Evolutionary conservation across 2,113 vertebrate species (phyloP).

Genomic region (Mohoua ochrocephala): DNA sequence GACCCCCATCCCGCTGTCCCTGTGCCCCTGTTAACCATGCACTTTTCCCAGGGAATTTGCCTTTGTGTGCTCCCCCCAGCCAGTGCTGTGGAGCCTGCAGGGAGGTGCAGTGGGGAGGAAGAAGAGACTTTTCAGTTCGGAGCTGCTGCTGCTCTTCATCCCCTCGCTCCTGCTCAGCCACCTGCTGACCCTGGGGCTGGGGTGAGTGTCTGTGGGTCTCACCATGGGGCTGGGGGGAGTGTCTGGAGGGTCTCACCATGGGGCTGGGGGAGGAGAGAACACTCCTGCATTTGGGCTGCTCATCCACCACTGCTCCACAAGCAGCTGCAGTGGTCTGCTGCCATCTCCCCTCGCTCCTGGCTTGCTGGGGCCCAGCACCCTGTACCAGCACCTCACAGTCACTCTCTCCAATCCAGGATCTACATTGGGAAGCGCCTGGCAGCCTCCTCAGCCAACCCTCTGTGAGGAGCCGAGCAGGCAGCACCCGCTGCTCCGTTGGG

Average conservation of each 20-base stretch:
- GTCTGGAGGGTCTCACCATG: neutral
- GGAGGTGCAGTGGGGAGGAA: constrained; percentile 23
- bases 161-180: constrained; percentile 52
- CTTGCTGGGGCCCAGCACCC: neutral
- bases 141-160: constrained; percentile 49
- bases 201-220: neutral
- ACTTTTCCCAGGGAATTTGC: constrained; percentile 35
- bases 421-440: constrained; percentile 62
- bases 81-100: constrained; percentile 33
- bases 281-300: neutral
- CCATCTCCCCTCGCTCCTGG: neutral
- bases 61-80: constrained; percentile 36
- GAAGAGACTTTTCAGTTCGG: constrained; percentile 41
- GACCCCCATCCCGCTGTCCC: neutral
- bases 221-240: neutral
- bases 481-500: accelerated
- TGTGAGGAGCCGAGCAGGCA: neutral
- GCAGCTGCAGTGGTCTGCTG: neutral
- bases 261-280: neutral
- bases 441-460: constrained; percentile 18
- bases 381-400: accelerated
- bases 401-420: constrained; percentile 11
- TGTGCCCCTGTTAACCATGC: neutral
- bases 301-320: neutral
- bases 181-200: constrained; percentile 31